Evolutionary conservation across 2,888 invertebrate species (phyloP).

Genomic region (Amphipoea lucens): DNA sequence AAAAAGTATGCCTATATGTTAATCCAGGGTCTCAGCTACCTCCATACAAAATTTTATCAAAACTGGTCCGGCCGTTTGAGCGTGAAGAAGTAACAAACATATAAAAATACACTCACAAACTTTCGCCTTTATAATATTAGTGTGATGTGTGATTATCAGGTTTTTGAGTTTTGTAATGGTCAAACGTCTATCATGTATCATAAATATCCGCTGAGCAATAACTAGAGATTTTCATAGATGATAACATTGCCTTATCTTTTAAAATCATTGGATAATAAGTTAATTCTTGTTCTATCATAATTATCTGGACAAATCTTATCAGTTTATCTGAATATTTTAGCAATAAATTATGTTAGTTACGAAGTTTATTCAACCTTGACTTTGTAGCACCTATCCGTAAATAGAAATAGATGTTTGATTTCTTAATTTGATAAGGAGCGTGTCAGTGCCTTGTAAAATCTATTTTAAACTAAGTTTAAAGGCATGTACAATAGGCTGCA

Average conservation of each 20-base stretch:
- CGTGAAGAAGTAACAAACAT: no score
- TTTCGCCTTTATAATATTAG: no score
- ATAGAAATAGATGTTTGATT: constrained; percentile 34
- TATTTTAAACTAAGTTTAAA: not conserved
- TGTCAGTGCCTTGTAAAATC: not conserved
- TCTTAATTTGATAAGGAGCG: constrained; percentile 9
- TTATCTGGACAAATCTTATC: constrained; percentile 26
- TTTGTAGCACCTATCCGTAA: not conserved
- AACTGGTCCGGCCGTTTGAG: no score
- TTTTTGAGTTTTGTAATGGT: not conserved
- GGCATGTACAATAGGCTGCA: no score
- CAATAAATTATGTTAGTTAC: constrained; percentile 3
- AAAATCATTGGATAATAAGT: constrained; percentile 21
- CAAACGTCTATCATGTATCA: not conserved
- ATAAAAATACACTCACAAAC: no score
- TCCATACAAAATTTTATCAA: no score
- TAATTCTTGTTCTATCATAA: constrained; percentile 5
- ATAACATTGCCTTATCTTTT: no score
- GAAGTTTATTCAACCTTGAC: constrained; percentile 18
- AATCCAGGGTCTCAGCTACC: no score
- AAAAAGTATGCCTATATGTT: no score
- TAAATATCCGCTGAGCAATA: constrained; percentile 15
- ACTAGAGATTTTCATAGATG: constrained; percentile 13
- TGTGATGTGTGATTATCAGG: not conserved
- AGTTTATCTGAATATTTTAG: constrained; percentile 26